Evolutionary conservation across 2,113 vertebrate species (phyloP).

Genomic region (Mus spicilegus): DNA sequence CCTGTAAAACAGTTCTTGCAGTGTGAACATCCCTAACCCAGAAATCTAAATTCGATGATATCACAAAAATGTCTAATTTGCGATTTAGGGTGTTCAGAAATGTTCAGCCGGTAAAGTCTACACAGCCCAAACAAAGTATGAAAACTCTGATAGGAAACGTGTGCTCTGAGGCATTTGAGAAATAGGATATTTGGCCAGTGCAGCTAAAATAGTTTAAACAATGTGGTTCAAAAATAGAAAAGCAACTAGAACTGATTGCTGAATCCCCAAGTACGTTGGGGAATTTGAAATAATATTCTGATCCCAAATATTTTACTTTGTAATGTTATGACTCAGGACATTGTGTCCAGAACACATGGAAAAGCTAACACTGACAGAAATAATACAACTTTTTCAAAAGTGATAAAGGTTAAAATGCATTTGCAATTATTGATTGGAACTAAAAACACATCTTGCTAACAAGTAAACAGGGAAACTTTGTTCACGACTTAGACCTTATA

Average conservation of each 20-base stretch:
- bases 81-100: background rate
- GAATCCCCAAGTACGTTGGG: background rate
- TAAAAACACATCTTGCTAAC: constrained; percentile 18
- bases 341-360: background rate
- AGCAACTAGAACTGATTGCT: background rate
- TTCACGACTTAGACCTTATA: background rate
- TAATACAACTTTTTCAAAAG: background rate
- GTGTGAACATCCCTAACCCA: background rate
- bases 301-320: background rate
- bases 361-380: background rate
- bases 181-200: background rate
- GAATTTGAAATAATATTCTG: constrained; percentile 24
- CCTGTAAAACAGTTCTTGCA: background rate
- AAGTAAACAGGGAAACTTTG: background rate
- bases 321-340: background rate
- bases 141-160: background rate
- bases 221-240: background rate
- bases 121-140: background rate
- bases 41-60: background rate
- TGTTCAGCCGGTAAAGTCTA: background rate
- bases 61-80: background rate
- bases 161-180: background rate
- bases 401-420: background rate
- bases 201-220: constrained; percentile 10
- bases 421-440: background rate